phyloP scores from a whole-genome alignment of 1,140 invertebrate species.

The Pseudoatta argentina region DNA sequence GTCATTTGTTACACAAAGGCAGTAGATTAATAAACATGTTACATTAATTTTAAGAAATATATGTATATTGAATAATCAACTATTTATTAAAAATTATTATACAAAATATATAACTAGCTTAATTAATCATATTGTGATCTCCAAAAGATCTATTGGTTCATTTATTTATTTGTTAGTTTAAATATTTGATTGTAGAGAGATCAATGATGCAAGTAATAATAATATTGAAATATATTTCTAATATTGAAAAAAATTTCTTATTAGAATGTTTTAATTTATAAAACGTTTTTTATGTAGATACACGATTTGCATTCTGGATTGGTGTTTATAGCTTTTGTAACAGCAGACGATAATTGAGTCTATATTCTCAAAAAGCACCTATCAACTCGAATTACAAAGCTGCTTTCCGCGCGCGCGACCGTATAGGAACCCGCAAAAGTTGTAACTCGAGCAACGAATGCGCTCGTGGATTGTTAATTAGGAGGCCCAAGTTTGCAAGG shows the following conservation, averaged over 20 bases:
- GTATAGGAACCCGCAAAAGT: conserved; percentile 68
- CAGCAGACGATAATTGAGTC: conserved; percentile 44
- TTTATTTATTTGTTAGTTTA: too few species aligned
- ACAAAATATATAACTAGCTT: neutral
- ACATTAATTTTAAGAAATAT: conserved; percentile 20
- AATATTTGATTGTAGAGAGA: neutral
- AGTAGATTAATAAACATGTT: neutral
- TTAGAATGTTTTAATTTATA: neutral
- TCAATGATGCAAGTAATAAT: neutral
- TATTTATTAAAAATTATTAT: conserved; percentile 5
- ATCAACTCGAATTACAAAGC: conserved; percentile 70
- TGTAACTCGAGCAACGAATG: conserved; percentile 71
- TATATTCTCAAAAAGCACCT: conserved; percentile 61
- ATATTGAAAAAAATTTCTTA: neutral
- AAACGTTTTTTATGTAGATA: neutral
- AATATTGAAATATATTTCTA: neutral
- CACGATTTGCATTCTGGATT: conserved; percentile 8
- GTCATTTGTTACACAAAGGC: neutral
- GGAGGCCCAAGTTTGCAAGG: conserved; percentile 72
- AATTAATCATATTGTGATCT: neutral
- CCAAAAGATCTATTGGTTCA: neutral
- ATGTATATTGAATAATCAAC: neutral
- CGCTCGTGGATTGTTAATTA: conserved; percentile 74
- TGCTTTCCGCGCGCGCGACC: conserved; percentile 47
- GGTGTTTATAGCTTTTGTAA: conserved; percentile 47